Evolutionary conservation across 2,797 vertebrate species (phyloP), one percentile per base, ranked within the genome.

Genomic region (Dromococcyx pavoninus): DNA sequence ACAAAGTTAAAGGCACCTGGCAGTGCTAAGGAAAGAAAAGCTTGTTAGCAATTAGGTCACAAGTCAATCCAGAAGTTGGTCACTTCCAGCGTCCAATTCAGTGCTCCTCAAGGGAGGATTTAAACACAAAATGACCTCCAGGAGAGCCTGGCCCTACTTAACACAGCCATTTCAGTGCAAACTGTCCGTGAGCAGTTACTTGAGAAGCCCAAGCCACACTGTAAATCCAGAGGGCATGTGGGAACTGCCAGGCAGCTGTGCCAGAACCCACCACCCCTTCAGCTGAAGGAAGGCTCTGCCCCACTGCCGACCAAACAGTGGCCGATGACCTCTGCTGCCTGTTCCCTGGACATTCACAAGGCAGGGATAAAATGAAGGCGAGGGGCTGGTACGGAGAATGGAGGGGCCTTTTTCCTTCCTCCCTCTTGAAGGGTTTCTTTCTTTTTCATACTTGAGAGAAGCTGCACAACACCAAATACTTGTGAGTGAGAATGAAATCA

Each of bases 51-150:
- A 54, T 78, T 80, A 72, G 82, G 82, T 92, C 91, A 91, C 70
- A 84, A 80, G 70, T 89, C 88, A 92, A 18, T 74, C 80, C 84
- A 65, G 67, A 80, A 93, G 71, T 5, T 84, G 88, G 58, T 72
- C 75, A 75, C 60, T 69, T 61, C 44, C 24, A 92, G 30, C 54
- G 81, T 88, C 87, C 66, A 82, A 33, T 74, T 74, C 43, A 83
- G 48, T 10, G 50, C 51, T 39, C 24, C 66, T 95, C 58, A 61
- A 75, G 62, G 46, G 35, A 81, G 16, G 39, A 61, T 43, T 48
- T 24, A 48, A 28, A 10, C 53, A 61, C 10, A 27, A 33, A 28
- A 30, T 65, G 0, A 0, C 57, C 46, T 62, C 50, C 61, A 65
- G n/a, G 33, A 56, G 37, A 73, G 50, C 37, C 13, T 14, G 43